Conservation (phyloP, 1,140 invertebrate species). For the Drosophila kurseongensis region DNA sequence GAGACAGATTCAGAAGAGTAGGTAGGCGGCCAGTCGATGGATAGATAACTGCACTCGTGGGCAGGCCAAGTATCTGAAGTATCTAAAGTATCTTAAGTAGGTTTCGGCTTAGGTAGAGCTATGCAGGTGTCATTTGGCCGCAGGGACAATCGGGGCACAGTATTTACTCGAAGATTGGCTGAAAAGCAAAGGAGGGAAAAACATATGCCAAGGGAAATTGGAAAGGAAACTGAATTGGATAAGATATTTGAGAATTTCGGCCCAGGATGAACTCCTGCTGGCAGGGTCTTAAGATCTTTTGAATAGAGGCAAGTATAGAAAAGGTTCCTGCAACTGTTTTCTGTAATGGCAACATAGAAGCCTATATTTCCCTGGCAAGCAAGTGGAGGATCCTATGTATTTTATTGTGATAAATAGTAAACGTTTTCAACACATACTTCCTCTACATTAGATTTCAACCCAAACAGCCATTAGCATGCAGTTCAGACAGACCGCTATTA, state of each 20-base stretch:
- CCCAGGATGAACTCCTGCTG: constrained; percentile 5
- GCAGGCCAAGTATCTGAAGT: constrained; percentile 31
- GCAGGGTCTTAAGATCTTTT: constrained; percentile 30
- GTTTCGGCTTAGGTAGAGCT: constrained; percentile 36
- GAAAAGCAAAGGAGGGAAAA: background rate
- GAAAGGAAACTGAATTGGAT: constrained; percentile 33
- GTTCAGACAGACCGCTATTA: background rate
- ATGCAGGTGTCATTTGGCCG: constrained; percentile 50
- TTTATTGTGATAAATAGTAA: too few species aligned
- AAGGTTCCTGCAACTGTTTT: background rate
- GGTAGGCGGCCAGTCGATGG: constrained; percentile 43
- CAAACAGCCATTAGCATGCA: background rate
- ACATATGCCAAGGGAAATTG: constrained; percentile 33
- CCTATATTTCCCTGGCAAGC: background rate
- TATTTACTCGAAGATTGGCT: constrained; percentile 30
- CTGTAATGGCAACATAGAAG: background rate
- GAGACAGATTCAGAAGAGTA: constrained; percentile 36
- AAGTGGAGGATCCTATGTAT: background rate
- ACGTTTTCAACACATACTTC: constrained; percentile 12
- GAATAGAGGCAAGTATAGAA: constrained; percentile 4
- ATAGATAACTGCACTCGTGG: constrained; percentile 50
- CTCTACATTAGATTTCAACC: background rate
- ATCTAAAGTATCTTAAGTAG: constrained; percentile 52
- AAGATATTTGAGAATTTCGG: constrained; percentile 25
- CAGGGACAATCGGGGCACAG: constrained; percentile 18